Conservation (phyloP, 2,888 invertebrate genomes). For the Drosophila mercatorum region DNA sequence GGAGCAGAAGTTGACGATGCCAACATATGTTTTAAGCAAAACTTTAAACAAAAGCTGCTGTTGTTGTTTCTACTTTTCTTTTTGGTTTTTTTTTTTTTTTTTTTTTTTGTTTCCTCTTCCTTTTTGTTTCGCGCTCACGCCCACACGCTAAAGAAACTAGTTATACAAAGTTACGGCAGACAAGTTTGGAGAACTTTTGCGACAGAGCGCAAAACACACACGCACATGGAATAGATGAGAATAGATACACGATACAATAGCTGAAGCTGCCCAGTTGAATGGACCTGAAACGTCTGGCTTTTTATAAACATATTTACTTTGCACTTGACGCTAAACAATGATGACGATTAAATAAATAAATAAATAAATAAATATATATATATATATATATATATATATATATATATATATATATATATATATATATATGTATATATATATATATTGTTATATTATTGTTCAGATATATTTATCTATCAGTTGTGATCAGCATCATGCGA, state of each 20-base stretch:
- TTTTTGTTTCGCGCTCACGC: slow-evolving; percentile 14
- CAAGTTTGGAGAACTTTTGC: slow-evolving; percentile 32
- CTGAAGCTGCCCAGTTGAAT: neutral
- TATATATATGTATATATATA: neutral
- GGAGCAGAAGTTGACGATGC: neutral
- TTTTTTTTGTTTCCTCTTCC: too few species aligned
- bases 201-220: neutral
- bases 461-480: neutral
- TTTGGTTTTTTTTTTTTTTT: neutral
- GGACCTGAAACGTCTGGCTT: slow-evolving; percentile 12
- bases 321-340: slow-evolving; percentile 46
- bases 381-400: neutral
- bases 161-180: slow-evolving; percentile 34
- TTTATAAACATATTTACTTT: slow-evolving; percentile 9
- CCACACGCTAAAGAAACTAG: slow-evolving; percentile 44
- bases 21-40: slow-evolving; percentile 14
- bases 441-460: neutral
- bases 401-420: neutral
- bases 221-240: neutral
- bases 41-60: slow-evolving; percentile 29
- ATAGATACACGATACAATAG: neutral
- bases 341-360: neutral
- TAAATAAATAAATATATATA: neutral
- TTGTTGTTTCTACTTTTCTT: slow-evolving; percentile 11
- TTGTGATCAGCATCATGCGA: neutral